Evolutionary conservation across 2,888 invertebrate genomes (phyloP), one percentile per base, ranked within the genome.

Genomic region (Meiosimyza platycephala): DNA sequence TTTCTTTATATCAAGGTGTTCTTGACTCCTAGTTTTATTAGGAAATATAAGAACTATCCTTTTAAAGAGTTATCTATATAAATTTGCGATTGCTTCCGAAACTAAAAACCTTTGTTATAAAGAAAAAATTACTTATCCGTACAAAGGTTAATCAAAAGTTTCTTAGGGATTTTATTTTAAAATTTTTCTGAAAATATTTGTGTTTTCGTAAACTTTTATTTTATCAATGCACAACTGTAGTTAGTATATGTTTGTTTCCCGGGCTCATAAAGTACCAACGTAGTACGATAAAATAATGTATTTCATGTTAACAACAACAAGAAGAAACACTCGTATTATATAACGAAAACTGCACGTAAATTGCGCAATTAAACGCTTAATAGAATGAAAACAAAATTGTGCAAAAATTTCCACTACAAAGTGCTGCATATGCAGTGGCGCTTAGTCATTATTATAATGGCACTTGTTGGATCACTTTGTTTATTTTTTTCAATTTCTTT

Each of bases 221-320:
- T 77, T 65, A 71, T 1, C 68, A 60, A 71, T 54, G 68, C 60
- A 65, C 52, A 13, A 11, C 16, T 60, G 52, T 65, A 33, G 33
- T 13, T 73, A 72, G 16, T 55, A 66, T 66, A 28, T 11, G 51
- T 70, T 52, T 64, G 51, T 73, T 71, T 67, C 68, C 68, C 48
- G 18, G 60, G 72, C 72, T 74, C 64, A 73, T 73, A 74, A 75
- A 71, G 71, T 71, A 71, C 66, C 74, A 72, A 74, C 68, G 71
- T 71, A 73, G 40, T 69, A 66, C 71, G 52, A 63, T 48, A 50
- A 69, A 66, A 72, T 66, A 65, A 59, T 74, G 66, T 51, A 51
- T 60, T 16, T 33, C 62, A 55, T 51, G 63, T 54, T 54, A 67
- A 47, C n/a, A 15, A 52, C 68, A 68, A 50, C 48, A 59, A 22